These are phyloP conservation scores for Rhyzopertha dominica DNA, from an alignment of 1,140 invertebrate species.

Conservation along the genomic window DNA sequence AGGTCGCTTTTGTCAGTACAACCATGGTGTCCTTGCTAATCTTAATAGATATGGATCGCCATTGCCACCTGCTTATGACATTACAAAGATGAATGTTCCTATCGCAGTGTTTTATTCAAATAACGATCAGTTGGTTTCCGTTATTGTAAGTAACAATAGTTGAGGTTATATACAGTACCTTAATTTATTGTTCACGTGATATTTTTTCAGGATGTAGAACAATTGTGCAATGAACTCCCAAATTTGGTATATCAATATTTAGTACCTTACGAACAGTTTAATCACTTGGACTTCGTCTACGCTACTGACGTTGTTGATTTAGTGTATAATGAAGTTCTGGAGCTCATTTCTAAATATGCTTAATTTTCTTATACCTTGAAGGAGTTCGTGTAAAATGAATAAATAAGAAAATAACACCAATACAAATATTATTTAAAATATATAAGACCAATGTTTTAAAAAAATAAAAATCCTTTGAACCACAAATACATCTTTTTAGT, in stretches of 20 bases:
- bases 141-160: no score
- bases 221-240: constrained; percentile 9
- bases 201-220: constrained; percentile 20
- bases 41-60: constrained; percentile 17
- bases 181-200: no score
- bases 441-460: no score
- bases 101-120: constrained; percentile 49
- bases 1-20: constrained; percentile 58
- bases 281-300: constrained; percentile 50
- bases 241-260: constrained; percentile 15
- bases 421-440: no score
- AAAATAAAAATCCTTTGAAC: no score
- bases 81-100: constrained; percentile 54
- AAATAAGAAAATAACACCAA: no score
- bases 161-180: no score
- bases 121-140: constrained; percentile 48
- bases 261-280: constrained; percentile 43
- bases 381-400: no score
- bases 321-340: constrained; percentile 48
- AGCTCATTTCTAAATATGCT: no score
- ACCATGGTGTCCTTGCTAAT: constrained; percentile 50
- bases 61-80: constrained; percentile 50
- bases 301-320: constrained; percentile 42
- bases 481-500: no score
- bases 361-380: no score